These are phyloP conservation scores for Disparrhopalites patrizii DNA, from an alignment of 2,888 invertebrate species.

Conservation along the genomic window DNA sequence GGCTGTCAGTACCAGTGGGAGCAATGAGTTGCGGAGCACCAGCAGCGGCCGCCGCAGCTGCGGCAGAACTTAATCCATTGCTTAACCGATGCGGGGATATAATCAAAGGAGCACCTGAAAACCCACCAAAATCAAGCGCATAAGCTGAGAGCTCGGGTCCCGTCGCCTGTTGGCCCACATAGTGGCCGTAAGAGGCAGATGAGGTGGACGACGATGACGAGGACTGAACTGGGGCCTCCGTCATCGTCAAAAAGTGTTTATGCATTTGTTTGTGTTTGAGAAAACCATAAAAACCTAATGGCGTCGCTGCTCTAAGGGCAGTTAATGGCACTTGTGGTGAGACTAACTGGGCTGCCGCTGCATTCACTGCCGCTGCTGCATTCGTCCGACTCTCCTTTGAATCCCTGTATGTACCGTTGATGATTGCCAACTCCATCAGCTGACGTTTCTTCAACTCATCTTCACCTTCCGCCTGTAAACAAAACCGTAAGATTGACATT, in stretches of 20 bases:
- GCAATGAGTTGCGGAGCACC: constrained; percentile 61
- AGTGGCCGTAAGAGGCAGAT: constrained; percentile 27
- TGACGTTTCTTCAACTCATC: constrained; percentile 99
- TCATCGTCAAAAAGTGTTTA: constrained; percentile 46
- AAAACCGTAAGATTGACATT: too few species aligned
- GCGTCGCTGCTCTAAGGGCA: constrained; percentile 48
- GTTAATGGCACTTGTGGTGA: constrained; percentile 49
- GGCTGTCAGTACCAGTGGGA: constrained; percentile 67
- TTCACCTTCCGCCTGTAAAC: constrained; percentile 92
- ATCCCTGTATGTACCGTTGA: constrained; percentile 99
- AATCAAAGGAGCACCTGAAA: constrained; percentile 79
- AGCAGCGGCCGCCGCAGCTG: constrained; percentile 62
- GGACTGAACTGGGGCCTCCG: constrained; percentile 32
- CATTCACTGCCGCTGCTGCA: constrained; percentile 37
- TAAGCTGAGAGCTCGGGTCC: constrained; percentile 30
- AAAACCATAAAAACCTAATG: constrained; percentile 49
- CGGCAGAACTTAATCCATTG: constrained; percentile 54
- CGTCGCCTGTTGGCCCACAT: constrained; percentile 24
- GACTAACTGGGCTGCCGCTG: constrained; percentile 47
- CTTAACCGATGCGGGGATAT: constrained; percentile 64
- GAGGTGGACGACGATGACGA: constrained; percentile 36
- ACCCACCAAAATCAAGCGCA: constrained; percentile 47
- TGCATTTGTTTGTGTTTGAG: constrained; percentile 45
- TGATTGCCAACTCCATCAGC: constrained; percentile 99
- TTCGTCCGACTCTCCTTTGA: constrained; percentile 57